phyloP scores from a whole-genome alignment of 1,140 invertebrate species.

The Aphaenogaster rudis region DNA sequence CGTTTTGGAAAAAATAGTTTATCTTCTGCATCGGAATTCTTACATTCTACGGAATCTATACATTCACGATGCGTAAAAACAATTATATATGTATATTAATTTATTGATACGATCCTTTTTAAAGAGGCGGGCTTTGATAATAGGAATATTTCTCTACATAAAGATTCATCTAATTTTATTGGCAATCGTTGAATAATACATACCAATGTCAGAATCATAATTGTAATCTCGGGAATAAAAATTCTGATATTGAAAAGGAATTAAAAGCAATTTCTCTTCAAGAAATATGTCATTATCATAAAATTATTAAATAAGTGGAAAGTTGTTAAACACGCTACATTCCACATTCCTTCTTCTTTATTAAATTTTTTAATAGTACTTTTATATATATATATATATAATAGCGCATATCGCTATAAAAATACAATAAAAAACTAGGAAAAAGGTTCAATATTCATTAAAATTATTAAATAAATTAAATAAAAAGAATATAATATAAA shows the following conservation, averaged over 20 bases:
- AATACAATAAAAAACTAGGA: neutral
- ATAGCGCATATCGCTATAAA: neutral
- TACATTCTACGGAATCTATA: neutral
- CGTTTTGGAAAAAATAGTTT: neutral
- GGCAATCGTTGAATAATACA: neutral
- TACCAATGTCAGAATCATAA: neutral
- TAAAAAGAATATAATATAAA: neutral
- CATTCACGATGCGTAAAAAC: neutral
- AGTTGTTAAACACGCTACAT: neutral
- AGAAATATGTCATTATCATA: neutral
- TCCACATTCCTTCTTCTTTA: neutral
- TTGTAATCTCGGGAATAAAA: neutral
- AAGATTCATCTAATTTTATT: conserved; percentile 4
- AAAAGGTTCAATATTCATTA: neutral
- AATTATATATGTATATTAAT: neutral
- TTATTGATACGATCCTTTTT: neutral
- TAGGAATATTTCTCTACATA: neutral
- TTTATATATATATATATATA: neutral
- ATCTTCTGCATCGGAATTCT: neutral
- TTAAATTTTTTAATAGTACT: conserved; percentile 1
- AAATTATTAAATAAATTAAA: conserved; percentile 16
- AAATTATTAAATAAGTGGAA: neutral
- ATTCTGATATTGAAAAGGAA: neutral
- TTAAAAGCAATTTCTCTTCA: conserved; percentile 3
- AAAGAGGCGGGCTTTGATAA: neutral